Conservation (phyloP, 2,797 vertebrate species). For the Pangasius macronema region DNA sequence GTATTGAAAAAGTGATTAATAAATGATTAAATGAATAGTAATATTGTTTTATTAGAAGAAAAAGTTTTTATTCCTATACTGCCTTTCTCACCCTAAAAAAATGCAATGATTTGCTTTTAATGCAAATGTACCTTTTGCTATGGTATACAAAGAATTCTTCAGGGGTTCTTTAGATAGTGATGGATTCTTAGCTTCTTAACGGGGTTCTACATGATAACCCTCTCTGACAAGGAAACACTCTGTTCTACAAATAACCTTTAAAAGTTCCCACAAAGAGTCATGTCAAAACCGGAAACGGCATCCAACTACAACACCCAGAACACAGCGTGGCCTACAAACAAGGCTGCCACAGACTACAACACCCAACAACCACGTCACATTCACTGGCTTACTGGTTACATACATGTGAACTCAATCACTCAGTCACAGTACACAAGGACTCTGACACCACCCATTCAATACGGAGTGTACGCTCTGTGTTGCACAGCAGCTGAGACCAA, state of each 20-base stretch:
- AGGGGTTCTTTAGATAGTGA: neutral
- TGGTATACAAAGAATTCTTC: neutral
- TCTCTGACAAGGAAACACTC: neutral
- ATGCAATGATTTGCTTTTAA: neutral
- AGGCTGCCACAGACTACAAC: neutral
- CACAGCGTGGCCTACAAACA: neutral
- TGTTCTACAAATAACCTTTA: neutral
- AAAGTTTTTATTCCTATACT: neutral
- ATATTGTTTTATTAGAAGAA: conserved; percentile 1
- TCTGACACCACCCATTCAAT: neutral
- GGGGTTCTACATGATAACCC: neutral
- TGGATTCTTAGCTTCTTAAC: neutral
- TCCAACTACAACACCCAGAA: neutral
- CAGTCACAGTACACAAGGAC: neutral
- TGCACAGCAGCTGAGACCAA: neutral
- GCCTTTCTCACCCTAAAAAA: neutral
- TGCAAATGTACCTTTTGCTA: neutral
- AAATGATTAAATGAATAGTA: neutral
- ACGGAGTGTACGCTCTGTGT: neutral
- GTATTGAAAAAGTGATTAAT: neutral
- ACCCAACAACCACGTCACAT: neutral
- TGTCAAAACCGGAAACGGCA: neutral
- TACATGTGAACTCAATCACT: neutral
- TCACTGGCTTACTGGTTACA: neutral
- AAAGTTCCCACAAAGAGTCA: neutral